phyloP scores from a whole-genome alignment of 2,888 invertebrate species.

The Drosophila sordidula region DNA sequence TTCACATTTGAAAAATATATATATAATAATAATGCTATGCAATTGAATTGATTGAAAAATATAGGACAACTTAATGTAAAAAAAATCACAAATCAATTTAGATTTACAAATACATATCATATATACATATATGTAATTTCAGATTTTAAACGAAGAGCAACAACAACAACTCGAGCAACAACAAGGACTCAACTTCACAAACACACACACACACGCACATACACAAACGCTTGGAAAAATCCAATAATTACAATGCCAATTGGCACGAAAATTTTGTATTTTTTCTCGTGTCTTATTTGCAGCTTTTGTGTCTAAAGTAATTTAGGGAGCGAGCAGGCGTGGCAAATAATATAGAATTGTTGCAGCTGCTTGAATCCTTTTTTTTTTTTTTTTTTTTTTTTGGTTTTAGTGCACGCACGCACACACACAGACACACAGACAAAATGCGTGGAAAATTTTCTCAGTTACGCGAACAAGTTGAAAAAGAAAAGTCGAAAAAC shows the following conservation, averaged over 20 bases:
- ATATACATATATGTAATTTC: background rate
- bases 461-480: conserved; percentile 41
- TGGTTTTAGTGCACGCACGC: conserved; percentile 20
- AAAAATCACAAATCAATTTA: background rate
- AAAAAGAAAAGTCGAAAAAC: conserved; percentile 51
- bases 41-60: conserved; percentile 12
- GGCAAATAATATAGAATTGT: conserved; percentile 6
- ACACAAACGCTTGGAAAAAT: conserved; percentile 44
- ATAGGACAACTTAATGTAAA: background rate
- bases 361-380: conserved; percentile 12
- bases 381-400: conserved; percentile 14
- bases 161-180: conserved; percentile 11
- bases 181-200: conserved; percentile 17
- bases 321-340: conserved; percentile 5
- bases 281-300: background rate
- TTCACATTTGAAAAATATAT: conserved; percentile 12
- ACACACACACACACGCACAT: conserved; percentile 9
- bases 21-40: conserved; percentile 9
- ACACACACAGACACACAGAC: conserved; percentile 21
- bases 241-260: conserved; percentile 67
- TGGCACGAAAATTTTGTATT: conserved; percentile 19
- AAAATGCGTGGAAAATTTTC: conserved; percentile 48
- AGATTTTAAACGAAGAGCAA: conserved; percentile 6
- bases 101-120: background rate
- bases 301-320: background rate